A percentile compares a stretch with the other conserved stretches of the same genome.
phyloP scores from a whole-genome alignment of 2,113 vertebrate species.

The Heteronetta atricapilla region DNA sequence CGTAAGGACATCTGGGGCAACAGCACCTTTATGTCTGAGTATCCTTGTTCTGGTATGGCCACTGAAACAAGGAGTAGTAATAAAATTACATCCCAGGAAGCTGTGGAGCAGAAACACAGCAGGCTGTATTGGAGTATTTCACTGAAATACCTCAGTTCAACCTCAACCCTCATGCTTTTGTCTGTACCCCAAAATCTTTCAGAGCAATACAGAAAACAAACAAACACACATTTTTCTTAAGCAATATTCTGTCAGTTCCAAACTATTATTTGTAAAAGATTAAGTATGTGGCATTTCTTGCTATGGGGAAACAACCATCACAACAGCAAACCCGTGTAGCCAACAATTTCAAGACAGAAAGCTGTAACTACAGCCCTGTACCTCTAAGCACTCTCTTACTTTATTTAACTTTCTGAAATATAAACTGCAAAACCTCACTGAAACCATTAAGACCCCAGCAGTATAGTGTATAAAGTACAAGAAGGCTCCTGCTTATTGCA shows the following conservation, averaged over 20 bases:
- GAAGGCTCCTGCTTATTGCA: slow-evolving; percentile 36
- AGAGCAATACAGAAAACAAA: background rate
- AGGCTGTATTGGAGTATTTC: background rate
- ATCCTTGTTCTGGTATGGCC: background rate
- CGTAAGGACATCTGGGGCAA: background rate
- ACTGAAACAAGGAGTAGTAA: background rate
- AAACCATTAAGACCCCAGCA: slow-evolving; percentile 50
- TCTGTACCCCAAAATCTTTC: background rate
- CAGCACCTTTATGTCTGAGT: background rate
- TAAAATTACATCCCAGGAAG: background rate
- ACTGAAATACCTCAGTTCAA: background rate
- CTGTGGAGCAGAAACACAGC: background rate
- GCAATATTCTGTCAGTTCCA: background rate
- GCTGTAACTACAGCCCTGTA: background rate
- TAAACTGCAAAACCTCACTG: slow-evolving; percentile 50
- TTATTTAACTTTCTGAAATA: slow-evolving; percentile 53
- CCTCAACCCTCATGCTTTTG: background rate
- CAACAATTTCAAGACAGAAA: background rate
- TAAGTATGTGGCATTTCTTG: background rate
- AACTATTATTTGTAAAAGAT: slow-evolving; percentile 1
- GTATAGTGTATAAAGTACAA: slow-evolving; percentile 44
- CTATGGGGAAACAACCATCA: background rate
- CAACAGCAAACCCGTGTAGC: background rate
- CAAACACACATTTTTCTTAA: background rate
- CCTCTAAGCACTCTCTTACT: slow-evolving; percentile 18